phyloP scores from a whole-genome alignment of 2,113 vertebrate species.

The Salminus brasiliensis region DNA sequence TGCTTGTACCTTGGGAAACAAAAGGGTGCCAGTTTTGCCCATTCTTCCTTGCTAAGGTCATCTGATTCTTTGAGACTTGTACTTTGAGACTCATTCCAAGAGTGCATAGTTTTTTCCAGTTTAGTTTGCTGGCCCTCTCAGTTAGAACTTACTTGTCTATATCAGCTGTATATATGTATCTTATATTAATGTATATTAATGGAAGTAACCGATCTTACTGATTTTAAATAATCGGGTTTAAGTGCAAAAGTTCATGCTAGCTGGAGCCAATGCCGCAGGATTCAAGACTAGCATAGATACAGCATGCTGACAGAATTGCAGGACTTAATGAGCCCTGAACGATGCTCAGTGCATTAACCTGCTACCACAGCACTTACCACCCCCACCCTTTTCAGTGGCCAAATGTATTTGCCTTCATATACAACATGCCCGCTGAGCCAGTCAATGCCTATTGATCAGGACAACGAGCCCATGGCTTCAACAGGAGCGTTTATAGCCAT shows the following conservation, averaged over 20 bases:
- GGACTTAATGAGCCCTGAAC: conserved; percentile 62
- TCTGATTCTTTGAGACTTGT: too few relatives aligned
- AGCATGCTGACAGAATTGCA: conserved; percentile 55
- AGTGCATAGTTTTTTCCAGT: too few relatives aligned
- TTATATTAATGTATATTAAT: too few relatives aligned
- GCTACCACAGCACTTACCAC: conserved; percentile 38
- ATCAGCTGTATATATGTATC: too few relatives aligned
- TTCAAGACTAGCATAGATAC: conserved; percentile 50
- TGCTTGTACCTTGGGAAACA: too few relatives aligned
- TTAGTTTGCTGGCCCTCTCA: too few relatives aligned
- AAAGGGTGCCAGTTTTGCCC: too few relatives aligned
- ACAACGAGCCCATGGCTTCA: neutral
- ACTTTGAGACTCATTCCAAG: too few relatives aligned
- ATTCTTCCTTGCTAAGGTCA: too few relatives aligned
- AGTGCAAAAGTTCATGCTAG: conserved; percentile 15
- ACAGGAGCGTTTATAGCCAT: conserved; percentile 9
- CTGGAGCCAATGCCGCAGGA: conserved; percentile 36
- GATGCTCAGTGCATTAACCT: conserved; percentile 46
- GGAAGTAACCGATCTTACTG: too few relatives aligned
- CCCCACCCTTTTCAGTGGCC: conserved; percentile 32
- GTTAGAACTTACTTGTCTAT: too few relatives aligned
- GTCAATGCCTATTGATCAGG: conserved; percentile 43
- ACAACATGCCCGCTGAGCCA: neutral
- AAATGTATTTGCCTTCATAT: conserved; percentile 35
- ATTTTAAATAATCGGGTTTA: too few relatives aligned